A percentile compares a stretch with the other conserved stretches of the same genome.
These are phyloP conservation scores for Petrocephalus zakoni DNA, from an alignment of 2,113 vertebrate genomes.

Conservation along the genomic window DNA sequence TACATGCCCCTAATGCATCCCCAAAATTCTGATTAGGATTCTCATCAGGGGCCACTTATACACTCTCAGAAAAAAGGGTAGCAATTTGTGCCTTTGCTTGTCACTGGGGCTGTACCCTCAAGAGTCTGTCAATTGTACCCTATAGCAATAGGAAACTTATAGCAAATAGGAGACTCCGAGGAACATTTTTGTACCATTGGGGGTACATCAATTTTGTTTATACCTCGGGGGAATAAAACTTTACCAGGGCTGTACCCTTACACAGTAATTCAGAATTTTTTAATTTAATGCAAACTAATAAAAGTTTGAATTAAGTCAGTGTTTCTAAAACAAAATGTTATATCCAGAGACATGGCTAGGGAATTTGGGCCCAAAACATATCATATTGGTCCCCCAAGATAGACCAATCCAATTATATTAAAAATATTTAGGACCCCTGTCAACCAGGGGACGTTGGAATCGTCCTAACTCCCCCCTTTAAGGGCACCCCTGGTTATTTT, in stretches of 20 bases:
- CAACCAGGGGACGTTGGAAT: neutral
- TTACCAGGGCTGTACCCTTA: no score
- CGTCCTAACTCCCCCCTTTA: neutral
- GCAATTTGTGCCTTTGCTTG: no score
- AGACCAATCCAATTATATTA: neutral
- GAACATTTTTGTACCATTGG: no score
- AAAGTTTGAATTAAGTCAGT: neutral
- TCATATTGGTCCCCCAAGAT: neutral
- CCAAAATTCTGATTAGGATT: neutral
- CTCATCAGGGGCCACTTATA: neutral
- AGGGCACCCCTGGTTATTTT: neutral
- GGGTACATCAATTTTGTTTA: no score
- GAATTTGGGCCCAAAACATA: neutral
- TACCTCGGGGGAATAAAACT: no score
- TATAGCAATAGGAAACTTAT: no score
- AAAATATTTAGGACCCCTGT: neutral
- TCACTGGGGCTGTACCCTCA: no score
- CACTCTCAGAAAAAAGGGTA: no score
- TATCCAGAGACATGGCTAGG: neutral
- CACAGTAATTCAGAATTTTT: no score
- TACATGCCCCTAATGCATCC: neutral
- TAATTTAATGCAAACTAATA: neutral
- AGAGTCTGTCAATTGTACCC: no score
- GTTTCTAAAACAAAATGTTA: neutral
- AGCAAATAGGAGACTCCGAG: no score